Percentiles rank a stretch among this genome's conserved stretches.
Conservation (phyloP, 2,113 vertebrate species). For the Cathartes aura region DNA sequence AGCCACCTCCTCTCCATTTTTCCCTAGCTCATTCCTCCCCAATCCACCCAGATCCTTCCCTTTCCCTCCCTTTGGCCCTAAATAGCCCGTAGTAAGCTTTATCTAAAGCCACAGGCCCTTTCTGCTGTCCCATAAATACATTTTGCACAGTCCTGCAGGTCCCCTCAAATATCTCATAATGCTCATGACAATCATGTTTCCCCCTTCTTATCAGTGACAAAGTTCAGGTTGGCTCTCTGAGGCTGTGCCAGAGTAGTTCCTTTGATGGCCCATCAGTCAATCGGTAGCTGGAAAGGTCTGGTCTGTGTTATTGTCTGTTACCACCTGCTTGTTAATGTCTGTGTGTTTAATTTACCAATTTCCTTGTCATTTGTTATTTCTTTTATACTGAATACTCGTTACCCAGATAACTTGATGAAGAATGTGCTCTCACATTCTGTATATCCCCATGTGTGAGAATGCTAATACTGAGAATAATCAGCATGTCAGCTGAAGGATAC, state of each 20-base stretch:
- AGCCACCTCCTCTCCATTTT: not conserved
- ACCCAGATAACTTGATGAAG: not conserved
- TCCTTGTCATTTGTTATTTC: not conserved
- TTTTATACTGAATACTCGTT: not conserved
- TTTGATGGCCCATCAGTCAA: not conserved
- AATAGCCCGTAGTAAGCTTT: not conserved
- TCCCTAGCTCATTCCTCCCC: not conserved
- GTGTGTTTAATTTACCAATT: not conserved
- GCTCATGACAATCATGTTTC: not conserved
- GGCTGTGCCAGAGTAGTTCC: not conserved
- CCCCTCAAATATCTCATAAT: not conserved
- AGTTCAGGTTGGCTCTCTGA: not conserved
- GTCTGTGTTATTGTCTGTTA: not conserved
- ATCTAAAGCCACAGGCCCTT: not conserved
- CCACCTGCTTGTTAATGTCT: not conserved
- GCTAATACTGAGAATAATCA: not conserved
- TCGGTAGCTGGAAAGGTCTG: not conserved
- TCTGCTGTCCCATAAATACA: not conserved
- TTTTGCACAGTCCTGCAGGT: not conserved
- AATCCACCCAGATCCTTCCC: not conserved
- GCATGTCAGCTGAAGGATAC: not conserved
- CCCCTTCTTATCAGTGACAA: not conserved
- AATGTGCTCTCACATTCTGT: not conserved
- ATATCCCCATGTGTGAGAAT: accelerated
- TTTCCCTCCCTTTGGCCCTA: not conserved